A percentile compares a stretch with the other conserved stretches of the same genome.
These are phyloP conservation scores for Phalacrocorax aristotelis DNA, from an alignment of 2,113 vertebrate genomes.

Conservation along the genomic window DNA sequence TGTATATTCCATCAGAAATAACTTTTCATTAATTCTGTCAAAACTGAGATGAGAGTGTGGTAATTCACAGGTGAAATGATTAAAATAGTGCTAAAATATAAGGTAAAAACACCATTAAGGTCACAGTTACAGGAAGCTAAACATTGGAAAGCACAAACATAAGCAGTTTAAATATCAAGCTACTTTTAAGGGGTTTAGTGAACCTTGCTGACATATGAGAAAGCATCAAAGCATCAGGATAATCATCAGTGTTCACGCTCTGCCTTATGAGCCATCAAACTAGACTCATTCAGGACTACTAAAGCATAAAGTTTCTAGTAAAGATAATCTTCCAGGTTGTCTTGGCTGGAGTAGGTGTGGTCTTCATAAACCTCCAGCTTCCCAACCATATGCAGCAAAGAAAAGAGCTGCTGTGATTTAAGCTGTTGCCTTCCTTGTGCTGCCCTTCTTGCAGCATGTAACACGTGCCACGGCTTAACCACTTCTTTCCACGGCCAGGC, in stretches of 20 bases:
- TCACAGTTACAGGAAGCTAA: not conserved
- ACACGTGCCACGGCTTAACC: accelerated
- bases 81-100: not conserved
- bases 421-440: not conserved
- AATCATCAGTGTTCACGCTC: not conserved
- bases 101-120: not conserved
- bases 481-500: not conserved
- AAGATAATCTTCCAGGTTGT: not conserved
- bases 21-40: not conserved
- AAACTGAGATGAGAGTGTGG: not conserved
- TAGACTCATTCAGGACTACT: not conserved
- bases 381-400: not conserved
- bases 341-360: not conserved
- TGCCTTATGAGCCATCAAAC: not conserved
- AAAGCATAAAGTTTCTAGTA: not conserved
- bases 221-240: not conserved
- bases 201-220: not conserved
- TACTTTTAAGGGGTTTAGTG: not conserved
- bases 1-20: not conserved
- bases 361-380: not conserved
- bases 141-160: not conserved
- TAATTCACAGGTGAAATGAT: not conserved
- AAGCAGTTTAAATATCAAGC: not conserved
- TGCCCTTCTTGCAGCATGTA: not conserved
- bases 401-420: not conserved